These are phyloP conservation scores for Pseudorhiza aurosa DNA, from an alignment of 30 jellyfish, hydroid and myxozoan species.

Conservation along the genomic window DNA sequence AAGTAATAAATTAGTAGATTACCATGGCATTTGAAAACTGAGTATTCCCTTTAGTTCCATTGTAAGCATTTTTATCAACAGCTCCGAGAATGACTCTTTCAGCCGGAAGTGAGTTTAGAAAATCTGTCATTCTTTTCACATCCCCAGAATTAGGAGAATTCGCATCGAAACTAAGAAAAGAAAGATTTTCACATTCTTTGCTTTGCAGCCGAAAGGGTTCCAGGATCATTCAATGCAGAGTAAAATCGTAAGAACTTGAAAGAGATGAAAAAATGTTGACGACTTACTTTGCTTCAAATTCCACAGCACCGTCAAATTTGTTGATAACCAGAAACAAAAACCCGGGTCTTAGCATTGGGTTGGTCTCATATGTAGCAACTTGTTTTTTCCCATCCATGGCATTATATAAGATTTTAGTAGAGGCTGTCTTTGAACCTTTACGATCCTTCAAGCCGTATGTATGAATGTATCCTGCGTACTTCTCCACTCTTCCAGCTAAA, in stretches of 20 bases:
- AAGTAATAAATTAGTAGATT: neutral
- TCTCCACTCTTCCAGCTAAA: neutral
- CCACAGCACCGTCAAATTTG: constrained; percentile 12
- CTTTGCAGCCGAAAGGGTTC: too few relatives aligned
- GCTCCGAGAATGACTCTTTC: constrained; percentile 4
- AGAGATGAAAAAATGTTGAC: neutral
- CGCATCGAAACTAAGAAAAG: constrained; percentile 7
- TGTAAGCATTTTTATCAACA: neutral
- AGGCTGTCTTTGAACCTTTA: neutral
- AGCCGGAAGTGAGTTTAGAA: constrained; percentile 1
- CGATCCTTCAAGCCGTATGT: constrained; percentile 12
- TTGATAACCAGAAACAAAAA: constrained; percentile 3
- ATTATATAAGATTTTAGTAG: neutral
- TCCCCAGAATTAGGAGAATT: neutral
- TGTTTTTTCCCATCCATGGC: neutral
- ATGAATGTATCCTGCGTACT: neutral
- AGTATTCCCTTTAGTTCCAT: neutral
- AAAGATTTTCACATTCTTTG: too few relatives aligned
- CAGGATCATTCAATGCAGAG: too few relatives aligned
- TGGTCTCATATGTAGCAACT: neutral
- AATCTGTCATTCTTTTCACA: neutral
- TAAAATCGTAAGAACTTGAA: too few relatives aligned
- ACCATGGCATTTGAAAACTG: constrained; percentile 1
- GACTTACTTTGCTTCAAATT: constrained; percentile 22
- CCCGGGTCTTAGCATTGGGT: neutral